Evolutionary conservation across 2,113 vertebrate genomes (phyloP), one percentile per base, ranked within the genome.

Genomic region (Apteryx owenii): DNA sequence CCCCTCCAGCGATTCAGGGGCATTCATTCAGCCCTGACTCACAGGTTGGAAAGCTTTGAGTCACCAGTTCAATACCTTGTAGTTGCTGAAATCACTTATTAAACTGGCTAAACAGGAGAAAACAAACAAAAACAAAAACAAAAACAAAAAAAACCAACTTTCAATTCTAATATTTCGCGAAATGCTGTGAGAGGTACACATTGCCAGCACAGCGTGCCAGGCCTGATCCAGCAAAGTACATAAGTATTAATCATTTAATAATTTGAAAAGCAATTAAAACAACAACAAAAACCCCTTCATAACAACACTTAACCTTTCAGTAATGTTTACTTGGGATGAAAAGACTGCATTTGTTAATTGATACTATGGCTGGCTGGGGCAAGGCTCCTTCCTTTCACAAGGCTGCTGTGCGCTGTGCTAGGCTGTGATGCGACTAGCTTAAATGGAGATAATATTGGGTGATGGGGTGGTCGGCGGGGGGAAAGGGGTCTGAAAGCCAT

Each of bases 161-260:
- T 82, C 25, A 36, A 61, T 93, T 91, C 85, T 42, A 81, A 66
- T 7, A 38, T 83, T 97, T 94, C 75, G 87, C 51, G 76, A 94
- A 48, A n/a, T 66, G 40, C 38, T 85, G 62, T 8, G 29, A 88
- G 84, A 81, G 54, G 70, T 46, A 77, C 29, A 15, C 1, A 1
- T 8, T 81, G 79, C 93, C 91, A 94, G 89, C 58, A 93, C 75
- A 54, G 56, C 91, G 93, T 79, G 82, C 70, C 88, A 94, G 92
- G 62, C 44, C 94, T 20, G 61, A 89, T 76, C 89, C 91, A 85
- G 92, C 78, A 92, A 89, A 91, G 81, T 81, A 85, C 71, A 3
- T 23, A 91, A 94, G 87, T 94, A 97, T 91, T 93, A 95, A 92
- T 94, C 87, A 96, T 93, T 89, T 91, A 91, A 95, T 96, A 96